A percentile compares a stretch with the other conserved stretches of the same genome.
These are phyloP conservation scores for Toxotes lorentzi DNA, from an alignment of 2,797 vertebrate species.

Conservation along the genomic window DNA sequence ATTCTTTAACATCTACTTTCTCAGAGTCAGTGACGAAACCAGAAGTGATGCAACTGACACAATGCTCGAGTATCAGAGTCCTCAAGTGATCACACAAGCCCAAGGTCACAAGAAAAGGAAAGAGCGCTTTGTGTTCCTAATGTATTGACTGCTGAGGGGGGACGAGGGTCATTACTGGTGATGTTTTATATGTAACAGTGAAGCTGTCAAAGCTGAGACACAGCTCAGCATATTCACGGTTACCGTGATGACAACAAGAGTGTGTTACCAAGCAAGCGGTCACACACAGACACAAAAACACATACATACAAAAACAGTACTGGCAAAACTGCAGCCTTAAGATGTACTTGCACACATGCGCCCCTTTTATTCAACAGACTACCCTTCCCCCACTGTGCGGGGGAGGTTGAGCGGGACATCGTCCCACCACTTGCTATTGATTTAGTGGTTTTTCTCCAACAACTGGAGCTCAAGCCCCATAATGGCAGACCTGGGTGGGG, in stretches of 20 bases:
- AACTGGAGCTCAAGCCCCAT: constrained; percentile 27
- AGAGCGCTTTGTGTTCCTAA: constrained; percentile 4
- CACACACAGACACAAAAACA: not conserved
- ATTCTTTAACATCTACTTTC: not conserved
- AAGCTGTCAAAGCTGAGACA: not conserved
- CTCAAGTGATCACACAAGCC: not conserved
- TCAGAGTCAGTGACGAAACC: not conserved
- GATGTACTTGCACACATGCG: not conserved
- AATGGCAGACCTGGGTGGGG: not conserved
- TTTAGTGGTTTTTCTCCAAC: constrained; percentile 33
- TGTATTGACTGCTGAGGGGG: not conserved
- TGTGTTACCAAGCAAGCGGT: not conserved
- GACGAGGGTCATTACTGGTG: not conserved
- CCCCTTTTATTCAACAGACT: constrained; percentile 17
- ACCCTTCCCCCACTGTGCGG: constrained; percentile 44
- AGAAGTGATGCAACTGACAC: not conserved
- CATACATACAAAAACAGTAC: too few relatives aligned
- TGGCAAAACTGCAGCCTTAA: constrained; percentile 1
- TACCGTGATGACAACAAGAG: not conserved
- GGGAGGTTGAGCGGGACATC: constrained; percentile 28
- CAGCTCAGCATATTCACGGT: not conserved
- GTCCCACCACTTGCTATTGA: constrained; percentile 29
- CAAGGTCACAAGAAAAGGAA: not conserved
- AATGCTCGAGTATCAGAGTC: not conserved
- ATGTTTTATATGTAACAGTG: not conserved